Evolutionary conservation across 1,140 invertebrate species (phyloP).

Genomic region (Colletes gigas): DNA sequence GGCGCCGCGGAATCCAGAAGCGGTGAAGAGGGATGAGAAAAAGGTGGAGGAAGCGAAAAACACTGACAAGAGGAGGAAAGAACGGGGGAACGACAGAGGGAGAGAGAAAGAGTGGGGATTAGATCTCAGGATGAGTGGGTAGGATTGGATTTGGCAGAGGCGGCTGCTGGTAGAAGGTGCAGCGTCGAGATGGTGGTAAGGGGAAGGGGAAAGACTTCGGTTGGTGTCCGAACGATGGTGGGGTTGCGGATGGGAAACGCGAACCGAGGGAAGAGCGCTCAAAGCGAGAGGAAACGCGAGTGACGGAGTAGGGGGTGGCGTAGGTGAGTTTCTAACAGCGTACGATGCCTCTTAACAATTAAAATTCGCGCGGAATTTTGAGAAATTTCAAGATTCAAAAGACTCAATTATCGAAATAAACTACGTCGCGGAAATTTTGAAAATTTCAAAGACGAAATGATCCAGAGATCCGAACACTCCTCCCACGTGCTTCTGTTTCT

Average conservation of each 20-base stretch:
- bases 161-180: conserved; percentile 61
- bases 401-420: no score
- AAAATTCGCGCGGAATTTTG: no score
- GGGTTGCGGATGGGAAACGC: conserved; percentile 67
- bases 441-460: no score
- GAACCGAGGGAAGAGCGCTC: conserved; percentile 29
- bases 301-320: conserved; percentile 54
- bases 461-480: no score
- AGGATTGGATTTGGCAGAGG: conserved; percentile 75
- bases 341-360: no score
- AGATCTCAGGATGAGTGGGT: conserved; percentile 60
- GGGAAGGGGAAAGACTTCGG: conserved; percentile 50
- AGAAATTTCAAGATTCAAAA: no score
- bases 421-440: no score
- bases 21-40: conserved; percentile 16
- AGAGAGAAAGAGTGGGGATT: conserved; percentile 56
- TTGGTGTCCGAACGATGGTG: conserved; percentile 63
- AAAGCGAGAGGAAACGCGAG: conserved; percentile 47
- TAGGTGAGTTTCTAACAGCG: conserved; percentile 55
- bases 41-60: neutral
- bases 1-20: conserved; percentile 51
- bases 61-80: neutral
- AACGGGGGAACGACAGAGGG: neutral
- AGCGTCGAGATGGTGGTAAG: neutral
- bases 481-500: no score